These are phyloP conservation scores for Phrynocephalus vlangalii DNA, from an alignment of 2,797 vertebrate genomes.

Conservation along the genomic window DNA sequence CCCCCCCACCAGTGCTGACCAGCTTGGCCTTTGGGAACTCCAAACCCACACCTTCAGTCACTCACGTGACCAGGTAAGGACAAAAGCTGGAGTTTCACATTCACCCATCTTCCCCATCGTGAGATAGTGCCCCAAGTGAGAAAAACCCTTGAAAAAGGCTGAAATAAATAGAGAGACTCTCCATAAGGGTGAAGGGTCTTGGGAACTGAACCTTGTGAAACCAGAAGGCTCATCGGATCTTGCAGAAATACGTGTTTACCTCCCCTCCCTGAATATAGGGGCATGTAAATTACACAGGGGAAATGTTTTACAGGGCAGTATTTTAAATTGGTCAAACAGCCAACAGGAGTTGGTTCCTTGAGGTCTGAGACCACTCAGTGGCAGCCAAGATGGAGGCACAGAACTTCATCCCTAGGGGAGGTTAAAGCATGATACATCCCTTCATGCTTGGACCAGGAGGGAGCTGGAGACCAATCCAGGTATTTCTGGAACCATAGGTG, in stretches of 20 bases:
- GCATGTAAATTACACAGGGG: background rate
- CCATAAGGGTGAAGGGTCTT: conserved; percentile 6
- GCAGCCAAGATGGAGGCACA: too few species aligned
- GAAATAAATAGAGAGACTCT: conserved; percentile 31
- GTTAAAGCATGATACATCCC: too few species aligned
- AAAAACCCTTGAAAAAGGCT: conserved; percentile 47
- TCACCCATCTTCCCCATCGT: too few species aligned
- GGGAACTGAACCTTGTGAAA: conserved; percentile 13
- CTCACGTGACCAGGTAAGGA: too few species aligned
- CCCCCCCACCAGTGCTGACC: too few species aligned
- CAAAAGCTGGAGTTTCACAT: too few species aligned
- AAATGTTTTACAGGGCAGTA: background rate
- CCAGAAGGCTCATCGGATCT: background rate
- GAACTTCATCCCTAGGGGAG: too few species aligned
- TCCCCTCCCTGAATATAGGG: conserved; percentile 27
- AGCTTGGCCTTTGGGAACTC: too few species aligned
- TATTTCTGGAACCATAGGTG: conserved; percentile 19
- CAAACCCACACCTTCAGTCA: too few species aligned
- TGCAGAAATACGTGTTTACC: background rate
- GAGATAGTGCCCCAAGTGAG: background rate
- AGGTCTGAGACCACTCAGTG: too few species aligned
- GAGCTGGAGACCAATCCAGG: background rate
- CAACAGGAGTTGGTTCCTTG: conserved; percentile 1
- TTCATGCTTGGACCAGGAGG: too few species aligned
- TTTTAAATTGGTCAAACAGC: background rate